Percentiles rank a stretch among this genome's conserved stretches.
Evolutionary conservation across 2,888 invertebrate genomes (phyloP).

Genomic region (Limnephilus marmoratus): DNA sequence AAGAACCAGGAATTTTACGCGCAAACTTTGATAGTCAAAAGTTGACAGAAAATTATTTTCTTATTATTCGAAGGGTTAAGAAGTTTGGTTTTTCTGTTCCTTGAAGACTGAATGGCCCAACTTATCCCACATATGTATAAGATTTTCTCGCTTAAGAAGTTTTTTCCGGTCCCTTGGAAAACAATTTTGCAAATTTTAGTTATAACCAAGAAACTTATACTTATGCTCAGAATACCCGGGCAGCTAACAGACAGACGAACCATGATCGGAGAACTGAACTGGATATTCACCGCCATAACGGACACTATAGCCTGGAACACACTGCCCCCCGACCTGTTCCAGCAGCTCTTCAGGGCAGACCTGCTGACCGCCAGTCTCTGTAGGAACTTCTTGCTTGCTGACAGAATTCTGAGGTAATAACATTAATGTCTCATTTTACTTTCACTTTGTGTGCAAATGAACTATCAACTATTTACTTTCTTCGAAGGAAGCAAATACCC

Average conservation of each 20-base stretch:
- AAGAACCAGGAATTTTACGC: no score
- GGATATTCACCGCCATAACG: conserved; percentile 99
- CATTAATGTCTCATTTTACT: neutral
- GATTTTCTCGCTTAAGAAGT: no score
- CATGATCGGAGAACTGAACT: conserved; percentile 98
- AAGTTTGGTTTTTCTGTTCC: no score
- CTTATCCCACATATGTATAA: no score
- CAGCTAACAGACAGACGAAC: conserved; percentile 95
- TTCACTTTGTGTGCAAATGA: neutral
- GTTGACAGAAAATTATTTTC: no score
- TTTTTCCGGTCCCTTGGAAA: no score
- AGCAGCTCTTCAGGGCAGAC: conserved; percentile 97
- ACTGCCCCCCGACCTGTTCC: conserved; percentile 95
- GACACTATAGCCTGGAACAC: conserved; percentile 99
- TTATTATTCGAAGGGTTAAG: no score
- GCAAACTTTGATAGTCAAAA: no score
- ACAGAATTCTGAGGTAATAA: conserved; percentile 89
- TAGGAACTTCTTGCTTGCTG: conserved; percentile 97
- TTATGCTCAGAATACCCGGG: conserved; percentile 89
- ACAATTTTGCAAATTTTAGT: neutral
- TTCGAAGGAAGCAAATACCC: no score
- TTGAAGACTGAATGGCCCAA: no score
- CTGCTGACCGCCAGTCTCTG: conserved; percentile 98
- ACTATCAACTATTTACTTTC: no score
- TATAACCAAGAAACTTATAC: neutral